phyloP scores from a whole-genome alignment of 2,888 invertebrate genomes.

The Euclidia mi region DNA sequence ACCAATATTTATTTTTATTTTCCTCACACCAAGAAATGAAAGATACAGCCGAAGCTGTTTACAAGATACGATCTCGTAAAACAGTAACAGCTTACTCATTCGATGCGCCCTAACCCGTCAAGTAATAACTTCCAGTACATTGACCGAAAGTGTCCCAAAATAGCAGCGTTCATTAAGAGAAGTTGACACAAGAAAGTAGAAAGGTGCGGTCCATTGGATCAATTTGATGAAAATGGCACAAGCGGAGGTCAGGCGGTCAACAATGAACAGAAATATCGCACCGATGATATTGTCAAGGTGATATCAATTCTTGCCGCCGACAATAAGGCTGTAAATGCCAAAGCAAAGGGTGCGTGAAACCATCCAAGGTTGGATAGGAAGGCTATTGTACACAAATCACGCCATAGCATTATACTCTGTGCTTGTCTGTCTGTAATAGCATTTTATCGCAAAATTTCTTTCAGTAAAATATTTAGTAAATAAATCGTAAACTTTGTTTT shows the following conservation, averaged over 20 bases:
- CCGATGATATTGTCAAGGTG: constrained; percentile 44
- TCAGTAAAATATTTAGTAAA: no score
- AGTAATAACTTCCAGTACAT: constrained; percentile 21
- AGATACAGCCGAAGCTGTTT: no score
- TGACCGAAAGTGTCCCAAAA: constrained; percentile 30
- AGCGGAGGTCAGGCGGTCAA: constrained; percentile 72
- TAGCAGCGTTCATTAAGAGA: constrained; percentile 48
- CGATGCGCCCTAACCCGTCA: constrained; percentile 15
- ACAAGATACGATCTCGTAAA: no score
- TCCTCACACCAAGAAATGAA: no score
- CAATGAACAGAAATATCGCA: constrained; percentile 53
- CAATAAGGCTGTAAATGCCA: constrained; percentile 51
- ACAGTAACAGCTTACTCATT: no score
- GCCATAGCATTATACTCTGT: no score
- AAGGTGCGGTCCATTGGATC: constrained; percentile 67
- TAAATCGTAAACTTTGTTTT: no score
- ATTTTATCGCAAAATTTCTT: no score
- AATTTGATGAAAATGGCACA: constrained; percentile 76
- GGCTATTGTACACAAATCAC: no score
- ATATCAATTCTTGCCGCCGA: constrained; percentile 34
- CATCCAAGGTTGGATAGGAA: constrained; percentile 53
- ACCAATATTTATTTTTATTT: no score
- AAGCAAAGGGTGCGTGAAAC: constrained; percentile 40
- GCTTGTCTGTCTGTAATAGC: no score
- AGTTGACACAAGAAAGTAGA: constrained; percentile 64